These are phyloP conservation scores for Himalopsyche tibetana DNA, from an alignment of 2,888 invertebrate species.

Conservation along the genomic window DNA sequence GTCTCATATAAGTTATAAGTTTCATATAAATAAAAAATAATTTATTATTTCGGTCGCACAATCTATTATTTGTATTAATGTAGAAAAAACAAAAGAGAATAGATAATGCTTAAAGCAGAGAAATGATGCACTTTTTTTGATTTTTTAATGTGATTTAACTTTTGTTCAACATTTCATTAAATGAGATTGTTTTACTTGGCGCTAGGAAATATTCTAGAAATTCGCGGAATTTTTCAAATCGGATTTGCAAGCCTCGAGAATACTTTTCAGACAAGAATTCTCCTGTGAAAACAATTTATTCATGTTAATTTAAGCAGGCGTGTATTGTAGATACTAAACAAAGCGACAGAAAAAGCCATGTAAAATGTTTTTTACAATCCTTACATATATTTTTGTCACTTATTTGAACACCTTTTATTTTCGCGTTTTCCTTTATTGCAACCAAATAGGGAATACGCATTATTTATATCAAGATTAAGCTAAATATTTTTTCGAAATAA, in stretches of 20 bases:
- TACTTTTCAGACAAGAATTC: constrained; percentile 17
- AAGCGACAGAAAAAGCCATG: constrained; percentile 19
- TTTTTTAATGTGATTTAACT: neutral
- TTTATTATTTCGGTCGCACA: too few relatives aligned
- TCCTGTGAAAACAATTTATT: constrained; percentile 36
- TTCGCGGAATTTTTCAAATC: constrained; percentile 26
- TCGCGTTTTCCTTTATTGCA: constrained; percentile 46
- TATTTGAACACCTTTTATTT: constrained; percentile 53
- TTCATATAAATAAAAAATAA: too few relatives aligned
- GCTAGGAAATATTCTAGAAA: constrained; percentile 8
- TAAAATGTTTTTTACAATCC: constrained; percentile 41
- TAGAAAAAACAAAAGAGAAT: too few relatives aligned
- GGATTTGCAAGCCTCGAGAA: neutral
- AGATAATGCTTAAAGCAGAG: neutral
- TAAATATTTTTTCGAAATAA: neutral
- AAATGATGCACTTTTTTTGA: neutral
- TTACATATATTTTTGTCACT: constrained; percentile 36
- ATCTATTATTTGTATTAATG: too few relatives aligned
- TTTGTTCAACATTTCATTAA: constrained; percentile 4
- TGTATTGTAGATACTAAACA: constrained; percentile 5
- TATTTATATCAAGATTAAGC: neutral
- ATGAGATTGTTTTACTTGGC: constrained; percentile 2
- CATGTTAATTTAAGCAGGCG: constrained; percentile 48
- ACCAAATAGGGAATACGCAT: constrained; percentile 20
- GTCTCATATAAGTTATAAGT: too few relatives aligned